Evolutionary conservation across 2,797 vertebrate genomes (phyloP).

Genomic region (Artibeus lituratus): DNA sequence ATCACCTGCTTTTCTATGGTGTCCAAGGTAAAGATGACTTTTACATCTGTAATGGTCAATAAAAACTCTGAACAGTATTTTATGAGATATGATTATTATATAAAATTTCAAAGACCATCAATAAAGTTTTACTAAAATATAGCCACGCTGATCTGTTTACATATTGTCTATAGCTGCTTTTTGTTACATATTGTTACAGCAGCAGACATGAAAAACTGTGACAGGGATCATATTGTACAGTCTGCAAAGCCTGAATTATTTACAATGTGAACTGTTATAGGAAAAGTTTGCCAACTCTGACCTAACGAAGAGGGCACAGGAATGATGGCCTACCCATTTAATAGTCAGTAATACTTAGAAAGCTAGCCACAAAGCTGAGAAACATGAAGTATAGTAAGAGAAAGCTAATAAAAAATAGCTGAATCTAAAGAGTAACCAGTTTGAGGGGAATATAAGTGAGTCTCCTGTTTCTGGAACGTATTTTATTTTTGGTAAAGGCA

Average conservation of each 20-base stretch:
- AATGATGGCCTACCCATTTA: neutral
- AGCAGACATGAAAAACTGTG: neutral
- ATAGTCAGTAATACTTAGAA: neutral
- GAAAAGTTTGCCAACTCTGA: neutral
- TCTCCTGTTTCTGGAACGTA: conserved; percentile 40
- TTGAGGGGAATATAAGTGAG: neutral
- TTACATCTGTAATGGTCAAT: neutral
- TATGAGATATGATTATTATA: neutral
- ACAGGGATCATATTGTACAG: neutral
- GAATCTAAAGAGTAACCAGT: neutral
- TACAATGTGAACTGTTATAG: neutral
- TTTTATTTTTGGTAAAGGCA: conserved; percentile 61
- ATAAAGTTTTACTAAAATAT: neutral
- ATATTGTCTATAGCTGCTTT: neutral
- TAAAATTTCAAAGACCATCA: neutral
- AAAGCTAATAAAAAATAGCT: neutral
- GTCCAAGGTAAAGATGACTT: neutral
- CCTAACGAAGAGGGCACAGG: neutral
- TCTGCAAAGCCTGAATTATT: neutral
- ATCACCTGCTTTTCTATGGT: neutral
- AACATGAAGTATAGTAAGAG: neutral
- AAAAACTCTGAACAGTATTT: neutral
- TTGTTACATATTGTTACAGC: neutral
- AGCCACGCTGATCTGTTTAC: neutral
- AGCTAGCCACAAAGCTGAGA: neutral